Evolutionary conservation across 2,797 vertebrate species (phyloP).

Genomic region (Eulemur mongoz): DNA sequence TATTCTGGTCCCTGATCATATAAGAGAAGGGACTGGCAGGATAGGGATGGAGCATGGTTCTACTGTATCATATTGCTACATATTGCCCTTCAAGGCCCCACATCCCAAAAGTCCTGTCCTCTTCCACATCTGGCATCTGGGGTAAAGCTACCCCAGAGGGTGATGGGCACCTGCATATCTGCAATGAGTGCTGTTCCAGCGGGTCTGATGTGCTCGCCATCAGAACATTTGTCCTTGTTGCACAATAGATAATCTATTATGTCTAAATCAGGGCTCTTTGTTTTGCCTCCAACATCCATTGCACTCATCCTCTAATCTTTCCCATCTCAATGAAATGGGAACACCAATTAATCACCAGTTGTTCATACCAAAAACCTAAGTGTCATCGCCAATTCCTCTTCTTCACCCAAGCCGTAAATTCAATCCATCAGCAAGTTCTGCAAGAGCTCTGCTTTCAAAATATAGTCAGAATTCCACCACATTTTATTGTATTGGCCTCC

Average conservation of each 20-base stretch:
- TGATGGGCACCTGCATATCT: neutral
- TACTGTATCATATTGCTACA: neutral
- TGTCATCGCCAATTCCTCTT: neutral
- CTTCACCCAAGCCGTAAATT: slow-evolving; percentile 1
- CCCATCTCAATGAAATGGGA: slow-evolving; percentile 31
- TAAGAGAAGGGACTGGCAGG: neutral
- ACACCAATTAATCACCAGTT: neutral
- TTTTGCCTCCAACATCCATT: neutral
- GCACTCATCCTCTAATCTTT: neutral
- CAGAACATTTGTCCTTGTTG: slow-evolving; percentile 1
- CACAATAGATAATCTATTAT: neutral
- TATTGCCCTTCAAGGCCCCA: neutral
- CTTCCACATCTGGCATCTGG: neutral
- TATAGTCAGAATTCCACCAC: slow-evolving; percentile 4
- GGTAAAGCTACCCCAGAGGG: neutral
- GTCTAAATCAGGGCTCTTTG: neutral
- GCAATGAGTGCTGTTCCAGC: neutral
- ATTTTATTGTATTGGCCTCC: slow-evolving; percentile 12
- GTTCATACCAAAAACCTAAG: neutral
- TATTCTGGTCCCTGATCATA: neutral
- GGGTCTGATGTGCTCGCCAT: neutral
- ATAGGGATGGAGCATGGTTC: neutral
- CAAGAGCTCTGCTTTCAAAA: slow-evolving; percentile 12
- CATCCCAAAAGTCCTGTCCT: neutral
- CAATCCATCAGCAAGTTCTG: neutral